Evolutionary conservation across 2,113 vertebrate species (phyloP), one percentile per base, ranked within the genome.

Genomic region (Todiramphus saurophagus): DNA sequence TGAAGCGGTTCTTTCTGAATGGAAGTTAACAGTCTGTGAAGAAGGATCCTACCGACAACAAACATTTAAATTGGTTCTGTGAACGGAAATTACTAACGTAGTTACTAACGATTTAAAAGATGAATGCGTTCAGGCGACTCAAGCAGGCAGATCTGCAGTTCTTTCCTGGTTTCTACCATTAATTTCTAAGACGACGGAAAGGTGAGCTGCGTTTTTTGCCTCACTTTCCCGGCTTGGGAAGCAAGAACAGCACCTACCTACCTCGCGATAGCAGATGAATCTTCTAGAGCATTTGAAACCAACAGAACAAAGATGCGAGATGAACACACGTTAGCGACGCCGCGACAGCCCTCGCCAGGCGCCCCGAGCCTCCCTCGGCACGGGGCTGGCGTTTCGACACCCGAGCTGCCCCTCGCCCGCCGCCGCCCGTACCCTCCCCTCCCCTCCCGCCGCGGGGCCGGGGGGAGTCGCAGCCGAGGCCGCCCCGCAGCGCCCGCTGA

Each of bases 201-300:
- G 23, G 37, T 1, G 43, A 83, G 56, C 30, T 46, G 55, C 67
- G 50, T 79, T 51, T 69, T 64, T 58, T 19, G 68, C 68, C 56
- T 92, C 83, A 23, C n/a, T 93, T 67, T 33, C 46, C 64, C 55
- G 19, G 46, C 55, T 46, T 30, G 83, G 51, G 83, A 56, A 86
- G 51, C 70, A 67, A 81, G 76, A 48, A 56, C 73, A 33, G 43
- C 64, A 59, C 30, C 50, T 7, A 84, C 93, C 91, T 76, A 95
- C 87, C 91, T 91, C 35, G 53, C 73, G 66, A 67, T 1, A 62
- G 93, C 83, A 84, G 76, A 59, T 97, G 94, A 97, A 96, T 55
- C 91, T 94, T 97, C 95, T 92, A 95, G 95, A 96, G 95, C 80
- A 5, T 51, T 67, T 76, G 79, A 74, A 62, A 27, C 4, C 72